Evolutionary conservation across 2,888 invertebrate genomes (phyloP), one percentile per base, ranked within the genome.

Genomic region (Philonicus albiceps): DNA sequence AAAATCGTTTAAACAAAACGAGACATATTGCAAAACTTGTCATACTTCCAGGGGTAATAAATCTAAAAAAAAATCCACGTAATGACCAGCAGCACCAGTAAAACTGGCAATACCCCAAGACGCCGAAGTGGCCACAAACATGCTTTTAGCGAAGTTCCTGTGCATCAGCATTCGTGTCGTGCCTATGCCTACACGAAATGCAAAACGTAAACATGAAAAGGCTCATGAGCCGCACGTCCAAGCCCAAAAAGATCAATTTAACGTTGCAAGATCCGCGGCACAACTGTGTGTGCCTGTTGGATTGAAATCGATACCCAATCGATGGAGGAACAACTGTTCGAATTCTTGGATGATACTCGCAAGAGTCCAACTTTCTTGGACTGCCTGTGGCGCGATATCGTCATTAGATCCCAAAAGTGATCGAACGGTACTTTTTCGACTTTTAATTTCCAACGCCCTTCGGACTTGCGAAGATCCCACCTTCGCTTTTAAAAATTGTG

Each of bases 371-470:
- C n/a, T 76, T 76, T 40, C 7, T 37, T 37, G 22, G 40, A 31
- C 40, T 40, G 40, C 76, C 76, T 76, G 76, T 11, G 11, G 76
- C 22, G 76, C 22, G 27, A 76, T 22, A 22, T 22, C 27, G 27
- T 53, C 53, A 78, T 78, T 78, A 78, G 27, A 43, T 49, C 49
- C 49, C 30, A 49, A 78, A 78, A 78, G 16, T 49, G 49, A 49
- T 49, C 78, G 27, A 78, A 78, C 78, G 78, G 78, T 78, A 49
- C 49, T 49, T 49, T 78, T 43, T 49, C 16, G 40, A 13, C 40
- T 78, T 53, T 78, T 49, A 78, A 78, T 78, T 74, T 49, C 27
- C 40, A 27, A 27, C 30, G 78, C 78, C 49, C 78, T 43, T 78
- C 40, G 16, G 19, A 27, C 43, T 11, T 27, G 43, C 40, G 13